Conservation (phyloP, 1,140 invertebrate species). For the Aphelenchoides avenae region DNA sequence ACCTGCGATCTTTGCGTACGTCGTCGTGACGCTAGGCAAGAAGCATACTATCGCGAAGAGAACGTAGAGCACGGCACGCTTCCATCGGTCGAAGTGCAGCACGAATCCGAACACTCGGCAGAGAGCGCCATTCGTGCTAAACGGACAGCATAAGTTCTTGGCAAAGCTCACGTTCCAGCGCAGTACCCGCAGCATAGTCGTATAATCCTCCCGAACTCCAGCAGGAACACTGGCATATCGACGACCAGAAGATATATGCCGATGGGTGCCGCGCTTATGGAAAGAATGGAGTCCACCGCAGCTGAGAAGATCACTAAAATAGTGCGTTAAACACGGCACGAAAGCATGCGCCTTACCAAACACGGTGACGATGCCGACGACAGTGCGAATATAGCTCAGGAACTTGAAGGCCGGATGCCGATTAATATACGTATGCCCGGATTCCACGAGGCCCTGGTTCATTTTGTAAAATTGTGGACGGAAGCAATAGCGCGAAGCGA, state of each 20-base stretch:
- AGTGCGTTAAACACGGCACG: not conserved
- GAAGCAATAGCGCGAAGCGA: no score
- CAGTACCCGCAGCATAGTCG: slow-evolving; percentile 43
- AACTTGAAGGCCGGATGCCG: slow-evolving; percentile 41
- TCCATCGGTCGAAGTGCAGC: slow-evolving; percentile 41
- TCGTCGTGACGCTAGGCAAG: slow-evolving; percentile 29
- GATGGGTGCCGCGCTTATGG: slow-evolving; percentile 21
- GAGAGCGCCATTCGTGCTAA: slow-evolving; percentile 37
- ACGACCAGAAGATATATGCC: slow-evolving; percentile 33
- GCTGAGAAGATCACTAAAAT: slow-evolving; percentile 42
- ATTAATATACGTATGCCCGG: slow-evolving; percentile 27
- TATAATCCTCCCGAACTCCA: slow-evolving; percentile 41
- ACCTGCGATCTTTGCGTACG: slow-evolving; percentile 30
- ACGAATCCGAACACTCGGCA: slow-evolving; percentile 33
- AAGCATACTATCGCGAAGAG: slow-evolving; percentile 34
- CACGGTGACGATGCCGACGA: slow-evolving; percentile 34
- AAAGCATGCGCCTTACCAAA: slow-evolving; percentile 33
- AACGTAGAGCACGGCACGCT: slow-evolving; percentile 32
- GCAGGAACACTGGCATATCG: slow-evolving; percentile 38
- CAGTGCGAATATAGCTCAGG: slow-evolving; percentile 38
- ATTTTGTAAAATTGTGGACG: no score
- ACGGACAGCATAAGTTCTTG: not conserved
- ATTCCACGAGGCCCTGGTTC: slow-evolving; percentile 9
- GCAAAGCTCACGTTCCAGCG: not conserved
- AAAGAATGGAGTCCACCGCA: slow-evolving; percentile 26